These are phyloP conservation scores for Resseliella maxima DNA, from an alignment of 2,888 invertebrate species.

Conservation along the genomic window DNA sequence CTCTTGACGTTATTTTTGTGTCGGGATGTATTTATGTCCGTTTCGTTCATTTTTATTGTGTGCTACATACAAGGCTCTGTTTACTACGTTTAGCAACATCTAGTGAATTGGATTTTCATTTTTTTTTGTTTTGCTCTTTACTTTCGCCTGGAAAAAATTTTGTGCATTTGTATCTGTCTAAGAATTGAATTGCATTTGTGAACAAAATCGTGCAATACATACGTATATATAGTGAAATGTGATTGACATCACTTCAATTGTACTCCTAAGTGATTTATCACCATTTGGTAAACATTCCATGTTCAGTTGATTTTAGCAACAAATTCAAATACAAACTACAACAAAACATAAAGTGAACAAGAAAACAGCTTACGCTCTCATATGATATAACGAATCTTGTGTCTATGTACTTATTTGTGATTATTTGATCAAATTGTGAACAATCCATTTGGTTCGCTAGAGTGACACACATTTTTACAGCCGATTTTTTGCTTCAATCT, in stretches of 20 bases:
- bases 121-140: background rate
- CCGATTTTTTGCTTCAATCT: background rate
- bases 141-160: background rate
- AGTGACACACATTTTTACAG: background rate
- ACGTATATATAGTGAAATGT: background rate
- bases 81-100: too few relatives aligned
- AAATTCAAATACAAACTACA: background rate
- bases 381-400: background rate
- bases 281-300: background rate
- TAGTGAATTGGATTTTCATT: background rate
- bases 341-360: background rate
- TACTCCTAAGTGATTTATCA: constrained; percentile 41
- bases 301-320: background rate
- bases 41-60: background rate
- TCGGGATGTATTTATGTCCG: background rate
- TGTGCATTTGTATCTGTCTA: background rate
- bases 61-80: too few relatives aligned
- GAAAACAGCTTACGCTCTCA: background rate
- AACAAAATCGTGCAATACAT: background rate
- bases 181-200: constrained; percentile 16
- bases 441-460: background rate
- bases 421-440: background rate
- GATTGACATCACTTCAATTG: constrained; percentile 38
- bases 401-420: background rate
- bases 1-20: background rate